These are phyloP conservation scores for Halictus ligatus DNA, from an alignment of 2,888 invertebrate genomes.

Conservation along the genomic window DNA sequence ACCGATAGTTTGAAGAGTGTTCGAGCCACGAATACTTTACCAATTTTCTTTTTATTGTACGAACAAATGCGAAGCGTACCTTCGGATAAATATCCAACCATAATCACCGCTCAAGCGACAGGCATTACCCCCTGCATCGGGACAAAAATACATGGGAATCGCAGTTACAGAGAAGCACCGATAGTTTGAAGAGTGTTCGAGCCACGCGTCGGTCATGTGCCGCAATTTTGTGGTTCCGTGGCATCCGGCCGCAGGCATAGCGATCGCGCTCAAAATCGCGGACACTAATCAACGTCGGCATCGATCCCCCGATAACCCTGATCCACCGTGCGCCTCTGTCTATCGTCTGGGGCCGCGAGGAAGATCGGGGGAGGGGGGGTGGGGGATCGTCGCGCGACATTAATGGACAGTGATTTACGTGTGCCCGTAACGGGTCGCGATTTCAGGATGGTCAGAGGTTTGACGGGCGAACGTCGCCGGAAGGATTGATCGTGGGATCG, in stretches of 20 bases:
- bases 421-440: constrained; percentile 68
- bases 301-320: constrained; percentile 8
- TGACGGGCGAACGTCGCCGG: constrained; percentile 68
- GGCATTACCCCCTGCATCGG: too few relatives aligned
- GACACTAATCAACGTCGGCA: neutral
- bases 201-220: neutral
- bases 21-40: too few relatives aligned
- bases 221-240: neutral
- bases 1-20: too few relatives aligned
- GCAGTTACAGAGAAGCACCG: too few relatives aligned
- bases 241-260: neutral
- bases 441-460: constrained; percentile 58
- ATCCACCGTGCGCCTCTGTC: neutral
- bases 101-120: too few relatives aligned
- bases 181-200: too few relatives aligned
- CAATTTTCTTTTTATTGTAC: too few relatives aligned
- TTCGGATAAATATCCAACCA: too few relatives aligned
- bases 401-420: constrained; percentile 64
- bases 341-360: neutral
- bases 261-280: neutral
- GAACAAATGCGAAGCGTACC: too few relatives aligned
- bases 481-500: constrained; percentile 77
- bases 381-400: constrained; percentile 14
- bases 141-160: too few relatives aligned
- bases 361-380: too few relatives aligned